Conservation (phyloP, 2,888 invertebrate species). For the Scaptomyza caliginosa region DNA sequence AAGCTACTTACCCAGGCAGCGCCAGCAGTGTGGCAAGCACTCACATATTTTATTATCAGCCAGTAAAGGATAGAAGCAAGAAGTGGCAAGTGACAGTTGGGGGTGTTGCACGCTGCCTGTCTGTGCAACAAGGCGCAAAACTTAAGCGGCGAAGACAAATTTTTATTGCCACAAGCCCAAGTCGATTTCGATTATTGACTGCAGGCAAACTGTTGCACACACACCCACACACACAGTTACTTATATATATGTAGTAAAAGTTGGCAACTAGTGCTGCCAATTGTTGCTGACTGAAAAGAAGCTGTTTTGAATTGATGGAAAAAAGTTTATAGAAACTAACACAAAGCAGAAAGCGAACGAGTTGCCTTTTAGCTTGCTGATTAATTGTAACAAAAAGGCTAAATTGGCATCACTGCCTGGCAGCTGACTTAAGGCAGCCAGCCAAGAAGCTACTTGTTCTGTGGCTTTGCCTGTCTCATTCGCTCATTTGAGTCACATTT, state of each 20-base stretch:
- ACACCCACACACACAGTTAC: slow-evolving; percentile 14
- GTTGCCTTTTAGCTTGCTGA: no score
- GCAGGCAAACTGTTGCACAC: slow-evolving; percentile 68
- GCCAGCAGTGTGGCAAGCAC: slow-evolving; percentile 49
- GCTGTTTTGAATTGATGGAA: no score
- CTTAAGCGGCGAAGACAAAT: slow-evolving; percentile 73
- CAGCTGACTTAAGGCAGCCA: background rate
- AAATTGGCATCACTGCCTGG: slow-evolving; percentile 3
- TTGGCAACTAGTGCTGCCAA: slow-evolving; percentile 4
- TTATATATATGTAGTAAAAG: background rate
- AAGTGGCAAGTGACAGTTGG: background rate
- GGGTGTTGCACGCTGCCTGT: slow-evolving; percentile 18
- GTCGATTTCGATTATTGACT: slow-evolving; percentile 73
- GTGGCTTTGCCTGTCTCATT: slow-evolving; percentile 60
- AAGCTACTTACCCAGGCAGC: slow-evolving; percentile 57
- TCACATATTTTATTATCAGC: slow-evolving; percentile 64
- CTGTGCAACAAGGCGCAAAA: slow-evolving; percentile 74
- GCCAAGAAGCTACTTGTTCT: slow-evolving; percentile 12
- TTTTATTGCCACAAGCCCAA: slow-evolving; percentile 70
- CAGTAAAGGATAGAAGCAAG: slow-evolving; percentile 6
- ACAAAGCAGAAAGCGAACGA: no score
- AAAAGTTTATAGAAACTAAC: no score
- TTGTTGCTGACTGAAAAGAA: no score
- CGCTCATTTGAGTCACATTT: slow-evolving; percentile 78
- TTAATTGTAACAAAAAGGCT: background rate